Percentiles rank a stretch among this genome's conserved stretches.
phyloP scores from a whole-genome alignment of 2,113 vertebrate genomes.

The Manacus vitellinus region DNA sequence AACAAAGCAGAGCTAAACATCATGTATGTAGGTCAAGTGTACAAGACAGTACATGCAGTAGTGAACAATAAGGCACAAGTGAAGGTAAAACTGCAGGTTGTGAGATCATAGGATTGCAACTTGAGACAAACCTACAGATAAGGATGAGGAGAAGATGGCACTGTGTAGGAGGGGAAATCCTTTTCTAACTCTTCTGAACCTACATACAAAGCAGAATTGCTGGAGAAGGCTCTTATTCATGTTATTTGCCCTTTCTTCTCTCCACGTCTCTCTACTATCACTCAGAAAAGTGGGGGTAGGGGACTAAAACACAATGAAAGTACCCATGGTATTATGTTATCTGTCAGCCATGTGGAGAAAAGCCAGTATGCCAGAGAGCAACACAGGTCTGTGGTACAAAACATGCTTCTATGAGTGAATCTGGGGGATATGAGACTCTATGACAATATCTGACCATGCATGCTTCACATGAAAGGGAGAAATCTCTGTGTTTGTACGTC shows the following conservation, averaged over 20 bases:
- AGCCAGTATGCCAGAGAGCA: background rate
- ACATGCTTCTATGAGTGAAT: background rate
- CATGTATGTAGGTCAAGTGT: background rate
- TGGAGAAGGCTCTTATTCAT: background rate
- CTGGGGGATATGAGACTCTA: background rate
- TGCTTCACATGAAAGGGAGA: background rate
- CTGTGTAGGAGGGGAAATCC: background rate
- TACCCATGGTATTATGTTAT: rapidly evolving
- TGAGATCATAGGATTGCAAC: background rate
- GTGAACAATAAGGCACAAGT: background rate
- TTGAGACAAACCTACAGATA: background rate
- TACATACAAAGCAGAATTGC: background rate
- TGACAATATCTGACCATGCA: background rate
- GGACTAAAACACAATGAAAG: background rate
- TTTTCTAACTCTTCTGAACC: background rate
- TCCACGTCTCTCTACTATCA: background rate
- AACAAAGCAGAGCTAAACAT: background rate
- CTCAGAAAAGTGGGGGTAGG: background rate
- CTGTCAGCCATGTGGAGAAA: background rate
- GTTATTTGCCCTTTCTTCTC: background rate
- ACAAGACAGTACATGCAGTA: background rate
- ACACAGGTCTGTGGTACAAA: background rate
- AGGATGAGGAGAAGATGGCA: background rate
- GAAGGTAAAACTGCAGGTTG: background rate
- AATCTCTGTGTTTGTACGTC: background rate